A percentile compares a stretch with the other conserved stretches of the same genome.
phyloP scores from a whole-genome alignment of 37 sponge, comb jelly and placozoan genomes.

The Cliona cf. orientalis region DNA sequence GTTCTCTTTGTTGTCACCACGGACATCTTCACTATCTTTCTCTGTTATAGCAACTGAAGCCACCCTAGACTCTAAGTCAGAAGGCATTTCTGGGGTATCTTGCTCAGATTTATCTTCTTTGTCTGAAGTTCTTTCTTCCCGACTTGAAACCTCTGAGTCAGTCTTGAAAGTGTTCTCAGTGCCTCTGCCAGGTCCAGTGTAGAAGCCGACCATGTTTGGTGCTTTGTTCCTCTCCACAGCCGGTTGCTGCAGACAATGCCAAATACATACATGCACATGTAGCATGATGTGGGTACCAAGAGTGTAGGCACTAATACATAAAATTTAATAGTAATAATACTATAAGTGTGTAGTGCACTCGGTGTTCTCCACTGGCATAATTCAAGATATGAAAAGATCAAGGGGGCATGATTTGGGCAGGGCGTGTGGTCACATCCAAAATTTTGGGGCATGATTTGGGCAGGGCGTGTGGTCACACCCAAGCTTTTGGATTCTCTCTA shows the following conservation, averaged over 20 bases:
- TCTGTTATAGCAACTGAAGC: neutral
- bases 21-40: neutral
- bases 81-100: neutral
- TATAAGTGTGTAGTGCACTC: too few relatives aligned
- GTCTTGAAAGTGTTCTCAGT: neutral
- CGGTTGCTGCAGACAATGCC: slow-evolving; percentile 16
- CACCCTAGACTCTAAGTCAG: neutral
- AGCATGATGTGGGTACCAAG: too few relatives aligned
- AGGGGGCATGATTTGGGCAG: neutral
- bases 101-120: neutral
- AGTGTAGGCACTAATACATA: too few relatives aligned
- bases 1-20: neutral
- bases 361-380: neutral
- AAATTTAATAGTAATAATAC: too few relatives aligned
- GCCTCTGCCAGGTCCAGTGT: neutral
- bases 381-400: neutral
- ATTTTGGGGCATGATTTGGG: too few relatives aligned
- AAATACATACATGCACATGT: too few relatives aligned
- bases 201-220: slow-evolving; percentile 33
- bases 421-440: too few relatives aligned
- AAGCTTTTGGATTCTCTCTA: too few relatives aligned
- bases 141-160: neutral
- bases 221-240: neutral
- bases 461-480: too few relatives aligned
- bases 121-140: neutral